These are phyloP conservation scores for Thereuonema tuberculata DNA, from an alignment of 1,140 invertebrate species.

Conservation along the genomic window DNA sequence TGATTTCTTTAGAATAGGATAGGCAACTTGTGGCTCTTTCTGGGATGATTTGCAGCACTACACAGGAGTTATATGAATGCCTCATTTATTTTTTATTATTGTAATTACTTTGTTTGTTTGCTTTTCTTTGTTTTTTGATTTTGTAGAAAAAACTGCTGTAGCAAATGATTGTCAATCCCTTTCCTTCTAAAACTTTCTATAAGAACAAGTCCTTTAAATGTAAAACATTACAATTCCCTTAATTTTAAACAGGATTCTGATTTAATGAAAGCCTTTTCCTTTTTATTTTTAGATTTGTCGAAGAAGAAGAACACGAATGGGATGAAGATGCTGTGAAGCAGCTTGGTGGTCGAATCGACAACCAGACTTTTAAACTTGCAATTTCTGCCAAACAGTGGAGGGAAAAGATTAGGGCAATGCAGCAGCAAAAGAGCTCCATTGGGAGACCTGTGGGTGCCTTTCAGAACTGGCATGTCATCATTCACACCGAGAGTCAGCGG, in stretches of 20 bases:
- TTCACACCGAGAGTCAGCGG: slow-evolving; percentile 48
- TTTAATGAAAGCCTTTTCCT: slow-evolving; percentile 5
- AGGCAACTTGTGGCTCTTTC: too few relatives aligned
- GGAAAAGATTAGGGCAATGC: background rate
- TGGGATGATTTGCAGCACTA: too few relatives aligned
- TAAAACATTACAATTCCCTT: too few relatives aligned
- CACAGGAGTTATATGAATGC: too few relatives aligned
- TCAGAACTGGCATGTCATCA: slow-evolving; percentile 46
- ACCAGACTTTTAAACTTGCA: slow-evolving; percentile 24
- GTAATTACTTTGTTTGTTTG: too few relatives aligned
- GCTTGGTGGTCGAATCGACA: slow-evolving; percentile 14
- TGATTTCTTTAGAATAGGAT: too few relatives aligned
- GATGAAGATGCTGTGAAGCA: slow-evolving; percentile 30
- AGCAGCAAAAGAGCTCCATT: slow-evolving; percentile 1
- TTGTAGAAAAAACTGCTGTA: too few relatives aligned
- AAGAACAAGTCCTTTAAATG: too few relatives aligned
- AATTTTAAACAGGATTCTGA: background rate
- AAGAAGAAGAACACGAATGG: slow-evolving; percentile 44
- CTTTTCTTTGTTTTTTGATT: too few relatives aligned
- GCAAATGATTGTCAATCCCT: too few relatives aligned
- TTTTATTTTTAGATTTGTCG: slow-evolving; percentile 12
- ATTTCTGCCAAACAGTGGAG: slow-evolving; percentile 30
- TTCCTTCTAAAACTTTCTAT: too few relatives aligned
- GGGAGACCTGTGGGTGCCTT: slow-evolving; percentile 38
- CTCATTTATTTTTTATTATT: too few relatives aligned